These are phyloP conservation scores for Aix galericulata DNA, from an alignment of 2,113 vertebrate genomes.

Conservation along the genomic window DNA sequence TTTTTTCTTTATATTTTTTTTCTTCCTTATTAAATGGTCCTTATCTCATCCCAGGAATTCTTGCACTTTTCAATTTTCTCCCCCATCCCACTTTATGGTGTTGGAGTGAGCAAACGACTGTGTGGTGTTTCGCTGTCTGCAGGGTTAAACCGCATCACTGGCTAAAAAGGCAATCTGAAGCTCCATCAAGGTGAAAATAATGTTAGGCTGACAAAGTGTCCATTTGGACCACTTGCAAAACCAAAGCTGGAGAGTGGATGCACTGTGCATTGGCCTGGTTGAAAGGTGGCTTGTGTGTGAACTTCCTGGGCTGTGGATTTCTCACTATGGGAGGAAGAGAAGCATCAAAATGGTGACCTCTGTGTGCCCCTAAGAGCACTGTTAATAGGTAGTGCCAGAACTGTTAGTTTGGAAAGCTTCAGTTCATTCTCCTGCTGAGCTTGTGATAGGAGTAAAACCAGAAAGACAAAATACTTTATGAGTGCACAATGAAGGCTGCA, in stretches of 20 bases:
- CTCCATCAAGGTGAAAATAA: background rate
- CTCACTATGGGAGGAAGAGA: background rate
- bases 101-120: background rate
- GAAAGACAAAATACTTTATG: background rate
- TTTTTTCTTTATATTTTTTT: background rate
- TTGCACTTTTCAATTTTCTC: background rate
- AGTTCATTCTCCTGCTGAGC: conserved; percentile 1
- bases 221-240: background rate
- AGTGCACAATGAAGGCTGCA: background rate
- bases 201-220: background rate
- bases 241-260: background rate
- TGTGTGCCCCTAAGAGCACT: background rate
- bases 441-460: background rate
- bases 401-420: conserved; percentile 15
- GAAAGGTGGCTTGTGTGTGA: background rate
- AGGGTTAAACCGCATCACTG: background rate
- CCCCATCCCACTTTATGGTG: background rate
- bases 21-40: background rate
- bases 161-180: background rate
- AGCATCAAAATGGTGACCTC: background rate
- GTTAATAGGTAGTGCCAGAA: background rate
- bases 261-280: background rate
- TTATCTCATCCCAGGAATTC: background rate
- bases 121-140: background rate
- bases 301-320: background rate